Evolutionary conservation across 2,113 vertebrate species (phyloP).

Genomic region (Callaeas wilsoni): DNA sequence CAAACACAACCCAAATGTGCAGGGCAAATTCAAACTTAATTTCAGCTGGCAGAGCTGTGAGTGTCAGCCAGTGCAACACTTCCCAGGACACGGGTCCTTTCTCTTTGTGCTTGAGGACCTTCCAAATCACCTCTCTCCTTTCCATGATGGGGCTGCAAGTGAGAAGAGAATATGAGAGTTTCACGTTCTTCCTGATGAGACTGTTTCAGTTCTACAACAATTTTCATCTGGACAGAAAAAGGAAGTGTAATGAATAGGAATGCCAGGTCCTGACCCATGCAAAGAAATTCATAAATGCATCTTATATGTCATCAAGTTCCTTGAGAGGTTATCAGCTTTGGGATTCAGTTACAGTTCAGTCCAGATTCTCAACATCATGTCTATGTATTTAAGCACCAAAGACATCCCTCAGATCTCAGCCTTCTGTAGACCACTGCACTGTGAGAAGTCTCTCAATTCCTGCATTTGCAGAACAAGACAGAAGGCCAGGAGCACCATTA

Average conservation of each 20-base stretch:
- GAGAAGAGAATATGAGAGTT: not conserved
- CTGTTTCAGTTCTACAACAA: not conserved
- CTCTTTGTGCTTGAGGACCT: not conserved
- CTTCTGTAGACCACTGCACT: not conserved
- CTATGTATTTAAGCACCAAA: not conserved
- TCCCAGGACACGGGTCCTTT: not conserved
- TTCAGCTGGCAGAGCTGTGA: not conserved
- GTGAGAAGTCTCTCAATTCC: not conserved
- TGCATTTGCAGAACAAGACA: not conserved
- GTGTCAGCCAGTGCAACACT: not conserved
- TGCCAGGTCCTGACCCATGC: not conserved
- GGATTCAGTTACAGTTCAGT: not conserved
- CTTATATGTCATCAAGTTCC: not conserved
- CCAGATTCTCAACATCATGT: not conserved
- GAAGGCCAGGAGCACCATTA: not conserved
- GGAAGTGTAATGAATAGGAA: not conserved
- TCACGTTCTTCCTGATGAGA: not conserved
- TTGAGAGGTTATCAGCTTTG: not conserved
- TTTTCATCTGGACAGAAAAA: not conserved
- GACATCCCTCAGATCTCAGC: not conserved
- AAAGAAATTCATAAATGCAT: not conserved
- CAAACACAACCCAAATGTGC: not conserved
- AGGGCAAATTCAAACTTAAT: not conserved
- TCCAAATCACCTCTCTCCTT: not conserved
- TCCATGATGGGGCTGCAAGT: not conserved